Base-by-base conservation (phyloP, 2,888 invertebrate genomes). In the Netelia melanura region DNA sequence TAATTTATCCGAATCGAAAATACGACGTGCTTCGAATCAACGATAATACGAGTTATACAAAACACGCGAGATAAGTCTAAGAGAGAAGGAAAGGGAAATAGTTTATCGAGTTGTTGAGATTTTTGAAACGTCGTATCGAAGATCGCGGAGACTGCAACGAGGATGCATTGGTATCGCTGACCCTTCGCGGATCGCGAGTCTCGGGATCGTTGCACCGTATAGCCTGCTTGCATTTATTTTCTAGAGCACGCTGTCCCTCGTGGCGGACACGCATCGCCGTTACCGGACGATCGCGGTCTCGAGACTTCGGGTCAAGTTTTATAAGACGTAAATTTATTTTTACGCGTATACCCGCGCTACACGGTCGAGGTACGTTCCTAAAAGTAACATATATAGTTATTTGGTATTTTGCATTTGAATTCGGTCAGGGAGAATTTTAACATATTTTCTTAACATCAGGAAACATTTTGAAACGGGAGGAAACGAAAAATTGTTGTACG, bases 161-260 rank as follows among this genome's bases (percentile, higher is more conserved):
- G 56, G 17, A 64, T 48, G 23, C 58, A 38, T 54, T 25, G 38
- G 70, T 70, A 72, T 82, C 82, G 82, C 82, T 77, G 82, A 74
- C 67, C 79, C 78, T 78, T 78, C 76, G 5, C 23, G 23, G 17
- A 30, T 0, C 11, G 54, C 30, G 5, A 38, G 68, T 68, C 62
- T 54, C 65, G 81, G 52, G 84, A 84, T 78, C 84, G 81, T 84
- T 84, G 84, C 84, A 84, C 84, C 44, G 61, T 58, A 61, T 81
- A 30, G 77, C 81, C 30, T 30, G 84, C 70, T 17, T 84, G 84
- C 74, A 84, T 84, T 84, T 81, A 84, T 84, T 81, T 81, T 74
- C 74, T 81, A 64, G 68, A 76, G 81, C 17, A 62, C 78, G 84
- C 78, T 84, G 81, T 84, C 81, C 74, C 81, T 74, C 77, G 84